These are phyloP conservation scores for Cebus imitator DNA, from an alignment of 2,113 vertebrate genomes.

Conservation along the genomic window DNA sequence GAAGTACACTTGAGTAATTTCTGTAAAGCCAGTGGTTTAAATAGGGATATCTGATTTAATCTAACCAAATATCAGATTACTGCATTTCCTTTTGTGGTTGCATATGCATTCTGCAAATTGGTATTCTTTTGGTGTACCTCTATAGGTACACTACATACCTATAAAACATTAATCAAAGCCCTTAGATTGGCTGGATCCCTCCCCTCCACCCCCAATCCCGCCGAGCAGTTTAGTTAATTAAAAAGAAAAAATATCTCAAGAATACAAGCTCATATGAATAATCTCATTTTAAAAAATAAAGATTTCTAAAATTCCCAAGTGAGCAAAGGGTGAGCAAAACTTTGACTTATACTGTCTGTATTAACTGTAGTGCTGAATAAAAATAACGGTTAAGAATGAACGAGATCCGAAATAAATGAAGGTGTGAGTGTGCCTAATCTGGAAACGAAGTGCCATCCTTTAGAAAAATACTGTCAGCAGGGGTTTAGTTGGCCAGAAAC, in stretches of 20 bases:
- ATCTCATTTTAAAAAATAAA: not conserved
- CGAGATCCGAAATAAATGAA: not conserved
- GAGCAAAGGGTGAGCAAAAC: not conserved
- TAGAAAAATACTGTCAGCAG: not conserved
- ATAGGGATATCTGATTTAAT: conserved; percentile 1
- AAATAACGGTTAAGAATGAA: not conserved
- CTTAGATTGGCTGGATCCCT: conserved; percentile 2
- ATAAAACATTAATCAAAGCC: not conserved
- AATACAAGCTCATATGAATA: not conserved
- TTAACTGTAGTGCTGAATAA: not conserved
- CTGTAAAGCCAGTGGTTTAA: conserved; percentile 9
- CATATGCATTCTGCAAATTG: not conserved
- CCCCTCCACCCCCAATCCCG: not conserved
- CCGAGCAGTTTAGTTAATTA: not conserved
- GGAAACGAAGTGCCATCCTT: not conserved
- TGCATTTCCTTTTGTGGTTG: conserved; percentile 50
- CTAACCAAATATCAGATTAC: not conserved
- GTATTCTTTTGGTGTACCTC: not conserved
- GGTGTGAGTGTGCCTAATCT: not conserved
- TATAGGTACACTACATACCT: not conserved
- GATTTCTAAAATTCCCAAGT: not conserved
- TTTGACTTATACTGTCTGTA: not conserved
- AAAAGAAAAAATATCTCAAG: not conserved
- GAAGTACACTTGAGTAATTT: conserved; percentile 59
- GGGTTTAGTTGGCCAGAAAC: not conserved